Conservation (phyloP, 2,113 vertebrate genomes). For the Lanius collurio region DNA sequence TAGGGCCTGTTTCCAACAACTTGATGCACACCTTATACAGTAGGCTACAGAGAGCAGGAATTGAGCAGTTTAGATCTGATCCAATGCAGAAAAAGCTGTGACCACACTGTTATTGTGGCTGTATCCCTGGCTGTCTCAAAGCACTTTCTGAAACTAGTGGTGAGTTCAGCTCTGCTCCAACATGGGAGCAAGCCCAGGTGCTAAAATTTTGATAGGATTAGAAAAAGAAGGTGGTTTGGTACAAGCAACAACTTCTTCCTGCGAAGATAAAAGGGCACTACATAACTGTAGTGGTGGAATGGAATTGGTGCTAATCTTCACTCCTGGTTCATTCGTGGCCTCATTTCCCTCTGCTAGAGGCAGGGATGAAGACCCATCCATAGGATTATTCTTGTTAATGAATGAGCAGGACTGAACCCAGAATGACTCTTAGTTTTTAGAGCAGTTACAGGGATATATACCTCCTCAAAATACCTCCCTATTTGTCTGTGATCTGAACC, state of each 20-base stretch:
- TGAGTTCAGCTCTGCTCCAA: background rate
- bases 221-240: background rate
- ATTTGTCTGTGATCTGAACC: background rate
- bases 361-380: background rate
- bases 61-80: background rate
- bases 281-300: fast-evolving
- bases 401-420: background rate
- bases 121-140: background rate
- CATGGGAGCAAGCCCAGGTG: fast-evolving
- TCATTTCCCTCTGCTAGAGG: background rate
- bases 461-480: background rate
- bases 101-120: fast-evolving
- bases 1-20: background rate
- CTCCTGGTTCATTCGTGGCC: background rate
- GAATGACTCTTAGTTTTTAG: background rate
- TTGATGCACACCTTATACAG: fast-evolving
- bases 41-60: background rate
- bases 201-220: background rate
- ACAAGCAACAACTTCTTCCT: background rate
- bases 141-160: background rate
- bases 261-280: background rate
- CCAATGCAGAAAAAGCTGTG: fast-evolving
- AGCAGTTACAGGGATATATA: background rate
- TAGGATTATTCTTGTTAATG: background rate
- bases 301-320: fast-evolving